Conservation (phyloP, 2,113 vertebrate genomes). For the Neomonachus schauinslandi region DNA sequence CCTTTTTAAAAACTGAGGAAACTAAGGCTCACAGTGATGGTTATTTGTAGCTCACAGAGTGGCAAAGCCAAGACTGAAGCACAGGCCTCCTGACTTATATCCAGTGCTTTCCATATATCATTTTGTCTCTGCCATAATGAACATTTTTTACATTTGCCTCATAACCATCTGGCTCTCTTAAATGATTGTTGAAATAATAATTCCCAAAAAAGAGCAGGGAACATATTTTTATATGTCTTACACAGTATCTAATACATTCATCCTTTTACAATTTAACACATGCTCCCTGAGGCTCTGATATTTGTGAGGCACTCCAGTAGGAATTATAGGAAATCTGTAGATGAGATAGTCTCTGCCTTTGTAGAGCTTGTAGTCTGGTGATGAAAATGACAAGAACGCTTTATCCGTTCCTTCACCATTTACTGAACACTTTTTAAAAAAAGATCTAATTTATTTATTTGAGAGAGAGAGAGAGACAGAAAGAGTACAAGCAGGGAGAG, state of each 20-base stretch:
- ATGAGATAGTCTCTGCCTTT: neutral
- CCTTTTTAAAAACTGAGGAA: conserved; percentile 50
- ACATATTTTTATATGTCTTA: conserved; percentile 26
- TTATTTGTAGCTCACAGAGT: conserved; percentile 20
- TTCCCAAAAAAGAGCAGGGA: neutral
- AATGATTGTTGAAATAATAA: conserved; percentile 20
- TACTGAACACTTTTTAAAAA: neutral
- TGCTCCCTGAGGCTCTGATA: neutral
- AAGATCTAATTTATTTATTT: too few species aligned
- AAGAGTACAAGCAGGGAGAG: too few species aligned
- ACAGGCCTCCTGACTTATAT: neutral
- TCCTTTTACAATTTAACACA: neutral
- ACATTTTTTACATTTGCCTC: neutral
- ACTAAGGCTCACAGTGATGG: neutral
- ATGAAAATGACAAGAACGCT: neutral
- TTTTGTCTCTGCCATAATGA: conserved; percentile 1
- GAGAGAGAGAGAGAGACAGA: too few species aligned
- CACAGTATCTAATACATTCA: neutral
- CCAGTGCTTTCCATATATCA: neutral
- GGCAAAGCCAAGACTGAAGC: neutral
- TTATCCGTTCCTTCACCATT: neutral
- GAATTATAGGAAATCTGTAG: neutral
- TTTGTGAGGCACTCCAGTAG: neutral
- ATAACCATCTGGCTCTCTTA: neutral
- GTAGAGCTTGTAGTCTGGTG: neutral